Percentiles rank a stretch among this genome's conserved stretches.
phyloP scores from a whole-genome alignment of 1,140 invertebrate genomes.

The Pseudoatta argentina region DNA sequence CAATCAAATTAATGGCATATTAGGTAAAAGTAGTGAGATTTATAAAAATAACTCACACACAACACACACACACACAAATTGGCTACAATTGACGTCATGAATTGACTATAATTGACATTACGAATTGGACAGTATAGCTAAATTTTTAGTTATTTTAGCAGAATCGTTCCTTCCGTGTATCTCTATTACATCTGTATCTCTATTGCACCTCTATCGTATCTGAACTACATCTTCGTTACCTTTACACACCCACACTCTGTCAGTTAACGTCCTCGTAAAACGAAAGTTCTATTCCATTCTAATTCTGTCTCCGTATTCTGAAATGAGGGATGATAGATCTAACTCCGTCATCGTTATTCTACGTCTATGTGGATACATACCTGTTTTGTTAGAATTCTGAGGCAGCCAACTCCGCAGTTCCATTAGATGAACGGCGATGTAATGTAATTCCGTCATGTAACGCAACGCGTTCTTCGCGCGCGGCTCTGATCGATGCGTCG shows the following conservation, averaged over 20 bases:
- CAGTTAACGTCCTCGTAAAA: neutral
- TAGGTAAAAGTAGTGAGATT: too few relatives aligned
- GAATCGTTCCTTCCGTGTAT: neutral
- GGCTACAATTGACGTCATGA: too few relatives aligned
- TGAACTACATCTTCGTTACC: neutral
- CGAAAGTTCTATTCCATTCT: neutral
- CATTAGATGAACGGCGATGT: neutral
- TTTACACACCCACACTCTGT: neutral
- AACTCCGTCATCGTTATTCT: neutral
- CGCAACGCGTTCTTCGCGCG: conserved; percentile 24
- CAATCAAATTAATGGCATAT: too few relatives aligned
- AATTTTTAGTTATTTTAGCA: neutral
- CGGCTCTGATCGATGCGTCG: conserved; percentile 37
- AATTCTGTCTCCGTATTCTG: neutral
- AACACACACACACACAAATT: too few relatives aligned
- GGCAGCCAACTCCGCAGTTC: neutral
- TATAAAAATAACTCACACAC: too few relatives aligned
- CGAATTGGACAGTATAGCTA: too few relatives aligned
- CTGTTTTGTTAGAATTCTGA: neutral
- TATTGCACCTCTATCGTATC: too few relatives aligned
- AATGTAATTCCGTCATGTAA: neutral
- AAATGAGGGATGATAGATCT: neutral
- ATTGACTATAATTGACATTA: too few relatives aligned
- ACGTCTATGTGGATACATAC: neutral
- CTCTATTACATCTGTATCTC: too few relatives aligned